Base-by-base conservation (phyloP, 2,888 invertebrate genomes). In the Leptopilina syphax region DNA sequence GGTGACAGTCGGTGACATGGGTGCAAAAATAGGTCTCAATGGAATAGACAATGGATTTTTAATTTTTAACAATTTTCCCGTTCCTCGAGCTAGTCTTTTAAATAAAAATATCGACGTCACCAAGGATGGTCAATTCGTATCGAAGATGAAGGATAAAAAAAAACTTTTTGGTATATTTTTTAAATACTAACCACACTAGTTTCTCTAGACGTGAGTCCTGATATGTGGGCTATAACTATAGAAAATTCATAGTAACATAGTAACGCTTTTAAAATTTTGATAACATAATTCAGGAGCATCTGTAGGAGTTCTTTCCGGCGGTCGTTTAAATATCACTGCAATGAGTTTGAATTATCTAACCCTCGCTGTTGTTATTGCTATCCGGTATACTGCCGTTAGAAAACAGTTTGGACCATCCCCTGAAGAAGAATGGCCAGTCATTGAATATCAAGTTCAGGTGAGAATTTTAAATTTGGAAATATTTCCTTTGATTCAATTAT, bases 1-100 rank as follows among this genome's bases (percentile, higher is more conserved):
- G 0, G 94, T 99, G 0, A 94, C 94, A 0, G 96, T 98, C 0
- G 98, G 98, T 0, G 98, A 99, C 90, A 94, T 99, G 93, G 99
- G 99, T 0, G 96, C 96, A 91, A 99, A 99, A 92, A 93, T 97
- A 66, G 98, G 97, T 0, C 93, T 98, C 9, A 97, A 98, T 92
- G 98, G 98, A 3, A 92, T 98, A 65, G 99, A 99, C 90, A 99
- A 99, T 93, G 99, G 99, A 12, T 96, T 96, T 89, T 92, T 96
- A 0, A 94, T 96, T 93, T 97, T 97, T 88, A 93, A 96, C 89
- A 95, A 97, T 80, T 97, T 97, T 90, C 94, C 94, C 54, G 94
- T 98, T 70, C 96, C 98, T 0, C 94, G 96, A 79, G 95, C 95
- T 77, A 95, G 95, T 85, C 93, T 98, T 0, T 92, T 99, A 81